Conservation (phyloP, 2,797 vertebrate genomes). For the Sebastes trivittatus region DNA sequence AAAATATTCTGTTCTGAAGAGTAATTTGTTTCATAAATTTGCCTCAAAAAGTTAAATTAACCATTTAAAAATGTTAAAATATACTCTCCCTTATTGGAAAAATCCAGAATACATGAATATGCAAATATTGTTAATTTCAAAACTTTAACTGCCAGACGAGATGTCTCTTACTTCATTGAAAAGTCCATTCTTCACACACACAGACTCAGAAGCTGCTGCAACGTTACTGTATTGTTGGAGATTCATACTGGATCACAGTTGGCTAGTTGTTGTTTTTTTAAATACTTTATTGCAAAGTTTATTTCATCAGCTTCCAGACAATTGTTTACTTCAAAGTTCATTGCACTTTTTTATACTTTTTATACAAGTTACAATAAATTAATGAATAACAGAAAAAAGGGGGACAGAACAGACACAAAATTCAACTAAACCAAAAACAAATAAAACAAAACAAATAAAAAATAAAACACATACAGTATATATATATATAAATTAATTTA, state of each 20-base stretch:
- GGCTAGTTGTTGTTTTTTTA: background rate
- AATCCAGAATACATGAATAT: background rate
- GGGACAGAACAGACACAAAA: background rate
- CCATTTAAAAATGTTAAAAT: background rate
- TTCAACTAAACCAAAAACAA: background rate
- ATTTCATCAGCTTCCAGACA: background rate
- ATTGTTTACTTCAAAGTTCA: background rate
- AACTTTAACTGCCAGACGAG: background rate
- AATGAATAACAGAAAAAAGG: background rate
- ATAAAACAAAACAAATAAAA: background rate
- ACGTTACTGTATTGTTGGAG: background rate
- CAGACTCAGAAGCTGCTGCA: background rate
- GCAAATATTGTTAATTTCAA: background rate
- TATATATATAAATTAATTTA: too few relatives aligned
- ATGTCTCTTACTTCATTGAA: background rate
- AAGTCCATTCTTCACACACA: background rate
- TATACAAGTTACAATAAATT: background rate
- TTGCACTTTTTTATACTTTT: background rate
- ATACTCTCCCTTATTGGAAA: background rate
- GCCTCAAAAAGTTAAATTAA: background rate
- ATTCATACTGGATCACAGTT: background rate
- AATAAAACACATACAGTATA: too few relatives aligned
- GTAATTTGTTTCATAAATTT: background rate
- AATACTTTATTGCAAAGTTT: background rate
- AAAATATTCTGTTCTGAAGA: background rate